A percentile compares a stretch with the other conserved stretches of the same genome.
Evolutionary conservation across 1,140 invertebrate genomes (phyloP).

Genomic region (Akabosia matsudoensis): DNA sequence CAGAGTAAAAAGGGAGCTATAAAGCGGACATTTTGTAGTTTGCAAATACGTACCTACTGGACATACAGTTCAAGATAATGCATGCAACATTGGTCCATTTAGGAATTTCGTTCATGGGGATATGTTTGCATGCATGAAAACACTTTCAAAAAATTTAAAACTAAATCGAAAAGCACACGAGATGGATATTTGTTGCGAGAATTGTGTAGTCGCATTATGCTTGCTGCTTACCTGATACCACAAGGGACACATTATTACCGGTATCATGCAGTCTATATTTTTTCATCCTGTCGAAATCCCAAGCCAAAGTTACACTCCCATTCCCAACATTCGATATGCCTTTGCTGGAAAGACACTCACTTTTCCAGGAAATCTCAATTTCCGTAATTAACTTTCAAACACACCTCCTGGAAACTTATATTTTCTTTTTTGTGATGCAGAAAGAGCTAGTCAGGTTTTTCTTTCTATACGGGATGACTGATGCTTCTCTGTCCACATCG

Average conservation of each 20-base stretch:
- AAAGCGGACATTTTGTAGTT: too few species aligned
- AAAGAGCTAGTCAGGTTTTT: neutral
- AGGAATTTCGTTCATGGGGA: too few species aligned
- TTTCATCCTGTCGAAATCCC: neutral
- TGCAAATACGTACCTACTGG: too few species aligned
- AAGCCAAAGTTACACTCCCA: neutral
- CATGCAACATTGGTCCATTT: too few species aligned
- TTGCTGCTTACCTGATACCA: neutral
- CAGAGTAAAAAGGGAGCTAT: too few species aligned
- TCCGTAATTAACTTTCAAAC: slow-evolving; percentile 8
- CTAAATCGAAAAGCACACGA: neutral
- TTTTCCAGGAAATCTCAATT: slow-evolving; percentile 20
- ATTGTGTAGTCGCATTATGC: neutral
- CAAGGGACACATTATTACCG: neutral
- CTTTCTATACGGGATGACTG: neutral
- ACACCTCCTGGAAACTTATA: neutral
- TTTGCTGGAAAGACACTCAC: too few species aligned
- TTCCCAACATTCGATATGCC: too few species aligned
- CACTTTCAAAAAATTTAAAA: neutral
- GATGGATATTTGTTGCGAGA: neutral
- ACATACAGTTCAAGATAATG: too few species aligned
- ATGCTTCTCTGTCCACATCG: neutral
- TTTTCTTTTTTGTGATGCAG: neutral
- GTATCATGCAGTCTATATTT: neutral
- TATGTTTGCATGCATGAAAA: neutral